These are phyloP conservation scores for Dicrurus megarhynchus DNA, from an alignment of 2,113 vertebrate species.

Conservation along the genomic window DNA sequence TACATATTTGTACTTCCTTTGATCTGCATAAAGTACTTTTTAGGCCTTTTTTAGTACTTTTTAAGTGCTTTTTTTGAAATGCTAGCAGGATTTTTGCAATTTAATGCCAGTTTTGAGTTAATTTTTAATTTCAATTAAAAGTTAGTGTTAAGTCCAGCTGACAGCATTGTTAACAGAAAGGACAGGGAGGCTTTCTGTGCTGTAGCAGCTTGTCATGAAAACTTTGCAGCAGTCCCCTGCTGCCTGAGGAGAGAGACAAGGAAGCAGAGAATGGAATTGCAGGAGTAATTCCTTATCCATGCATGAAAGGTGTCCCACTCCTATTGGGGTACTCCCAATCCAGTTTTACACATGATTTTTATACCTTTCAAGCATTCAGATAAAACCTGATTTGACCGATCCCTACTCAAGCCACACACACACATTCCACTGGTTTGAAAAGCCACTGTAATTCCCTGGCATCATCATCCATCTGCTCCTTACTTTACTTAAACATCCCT, in stretches of 20 bases:
- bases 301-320: accelerated
- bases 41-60: no score
- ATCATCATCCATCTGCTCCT: not conserved
- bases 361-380: not conserved
- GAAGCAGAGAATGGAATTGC: not conserved
- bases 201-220: not conserved
- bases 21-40: not conserved
- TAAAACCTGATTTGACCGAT: not conserved
- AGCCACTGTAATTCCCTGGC: not conserved
- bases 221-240: not conserved
- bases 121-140: not conserved
- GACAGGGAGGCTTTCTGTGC: not conserved
- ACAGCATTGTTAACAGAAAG: not conserved
- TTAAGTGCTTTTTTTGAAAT: not conserved
- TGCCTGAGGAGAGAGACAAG: not conserved
- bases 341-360: accelerated
- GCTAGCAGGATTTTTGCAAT: not conserved
- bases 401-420: not conserved
- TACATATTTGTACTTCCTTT: not conserved
- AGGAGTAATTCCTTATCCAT: not conserved
- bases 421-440: not conserved
- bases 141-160: not conserved
- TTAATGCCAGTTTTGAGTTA: not conserved
- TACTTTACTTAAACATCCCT: not conserved
- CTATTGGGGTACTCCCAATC: accelerated